Conservation (phyloP, 2,113 vertebrate species). For the Hippocampus mohnikei region DNA sequence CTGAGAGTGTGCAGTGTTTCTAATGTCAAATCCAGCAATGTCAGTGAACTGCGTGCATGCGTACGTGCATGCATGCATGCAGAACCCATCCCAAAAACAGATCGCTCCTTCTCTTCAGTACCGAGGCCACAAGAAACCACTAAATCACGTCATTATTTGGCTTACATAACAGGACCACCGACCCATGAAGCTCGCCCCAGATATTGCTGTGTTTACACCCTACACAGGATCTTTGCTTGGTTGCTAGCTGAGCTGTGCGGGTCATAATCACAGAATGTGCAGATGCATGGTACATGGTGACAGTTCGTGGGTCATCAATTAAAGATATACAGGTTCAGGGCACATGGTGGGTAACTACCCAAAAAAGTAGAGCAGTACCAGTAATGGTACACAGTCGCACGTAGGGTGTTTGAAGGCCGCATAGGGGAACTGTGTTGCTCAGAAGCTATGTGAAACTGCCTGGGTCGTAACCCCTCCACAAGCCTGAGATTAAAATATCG, state of each 20-base stretch:
- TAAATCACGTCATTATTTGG: conserved; percentile 46
- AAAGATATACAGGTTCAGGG: neutral
- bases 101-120: conserved; percentile 20
- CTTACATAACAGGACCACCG: conserved; percentile 57
- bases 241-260: neutral
- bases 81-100: conserved; percentile 39
- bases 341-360: neutral
- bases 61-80: conserved; percentile 15
- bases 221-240: conserved; percentile 2
- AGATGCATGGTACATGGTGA: conserved; percentile 6
- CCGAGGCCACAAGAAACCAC: conserved; percentile 29
- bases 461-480: neutral
- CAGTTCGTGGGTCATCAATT: conserved; percentile 23
- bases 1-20: conserved; percentile 20
- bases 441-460: neutral
- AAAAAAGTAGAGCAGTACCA: neutral
- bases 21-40: conserved; percentile 27
- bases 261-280: neutral
- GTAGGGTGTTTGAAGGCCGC: neutral
- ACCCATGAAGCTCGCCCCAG: conserved; percentile 43
- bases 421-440: neutral
- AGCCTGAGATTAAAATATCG: neutral
- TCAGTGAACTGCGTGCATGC: conserved; percentile 13
- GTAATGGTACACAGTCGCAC: neutral
- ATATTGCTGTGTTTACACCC: conserved; percentile 36